A percentile compares a stretch with the other conserved stretches of the same genome.
Conservation (phyloP, 2,888 invertebrate species). For the Chelonus formosanus region DNA sequence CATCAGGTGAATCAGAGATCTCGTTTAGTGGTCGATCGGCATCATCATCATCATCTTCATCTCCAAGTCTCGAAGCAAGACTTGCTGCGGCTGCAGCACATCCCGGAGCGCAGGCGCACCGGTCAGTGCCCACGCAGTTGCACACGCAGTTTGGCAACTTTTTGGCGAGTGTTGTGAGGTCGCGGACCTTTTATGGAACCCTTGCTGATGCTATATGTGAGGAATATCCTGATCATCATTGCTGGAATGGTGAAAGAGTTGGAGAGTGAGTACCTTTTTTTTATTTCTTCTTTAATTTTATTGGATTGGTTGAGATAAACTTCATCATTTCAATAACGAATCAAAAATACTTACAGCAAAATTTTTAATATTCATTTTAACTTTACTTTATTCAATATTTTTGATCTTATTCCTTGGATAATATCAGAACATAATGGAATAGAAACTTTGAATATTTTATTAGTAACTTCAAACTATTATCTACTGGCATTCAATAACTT, state of each 20-base stretch:
- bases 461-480: too few species aligned
- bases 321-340: too few species aligned
- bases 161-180: conserved; percentile 66
- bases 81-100: conserved; percentile 48
- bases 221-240: conserved; percentile 74
- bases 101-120: conserved; percentile 53
- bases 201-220: conserved; percentile 83
- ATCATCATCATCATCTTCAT: conserved; percentile 36
- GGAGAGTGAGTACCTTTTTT: conserved; percentile 74
- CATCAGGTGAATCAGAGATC: conserved; percentile 34
- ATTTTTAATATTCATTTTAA: too few species aligned
- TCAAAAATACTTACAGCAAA: too few species aligned
- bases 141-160: conserved; percentile 62
- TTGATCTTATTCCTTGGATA: too few species aligned
- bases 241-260: conserved; percentile 84
- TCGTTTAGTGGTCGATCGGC: conserved; percentile 23
- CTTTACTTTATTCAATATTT: too few species aligned
- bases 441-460: too few species aligned
- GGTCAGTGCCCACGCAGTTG: conserved; percentile 60
- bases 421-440: too few species aligned
- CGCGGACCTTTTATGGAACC: conserved; percentile 84
- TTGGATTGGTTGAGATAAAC: too few species aligned
- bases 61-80: conserved; percentile 68
- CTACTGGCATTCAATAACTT: too few species aligned
- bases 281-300: not conserved